Base-by-base conservation (phyloP, 2,888 invertebrate genomes). In the Bembecia ichneumoniformis region DNA sequence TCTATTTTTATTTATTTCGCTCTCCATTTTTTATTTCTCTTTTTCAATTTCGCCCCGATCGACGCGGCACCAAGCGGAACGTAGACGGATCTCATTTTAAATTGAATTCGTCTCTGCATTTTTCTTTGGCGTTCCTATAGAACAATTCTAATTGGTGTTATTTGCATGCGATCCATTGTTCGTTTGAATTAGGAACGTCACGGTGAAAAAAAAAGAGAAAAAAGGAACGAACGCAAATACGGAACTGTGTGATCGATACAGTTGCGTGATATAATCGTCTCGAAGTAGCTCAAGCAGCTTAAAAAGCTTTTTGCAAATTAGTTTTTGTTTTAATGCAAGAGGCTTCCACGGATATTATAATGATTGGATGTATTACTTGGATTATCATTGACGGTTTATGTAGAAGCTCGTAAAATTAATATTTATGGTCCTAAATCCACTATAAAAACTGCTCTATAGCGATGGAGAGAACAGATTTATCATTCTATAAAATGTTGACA, bases 1-100 rank as follows among this genome's bases (percentile, higher is more conserved):
- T 84, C 84, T 86, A 86, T 86, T 86, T 86, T 87, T 86, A 82
- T 87, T 86, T 86, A 82, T 83, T 82, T 78, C 75, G 59, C 71
- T 66, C 60, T 71, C 67, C 58, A 60, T 61, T 63, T 71, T 71
- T 78, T 78, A 76, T 71, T 70, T 64, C 68, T 68, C 65, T 77
- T 79, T 86, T 86, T 84, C 80, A 83, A 82, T 87, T 84, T 82
- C 74, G 77, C 67, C 63, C 62, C 80, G 81, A 83, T 84, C 84
- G 82, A 78, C 82, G 77, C 75, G 74, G 77, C 71, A 70, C 78
- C 74, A 69, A 66, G 73, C 73, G 78, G 79, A 80, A 80, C 82
- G 83, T 74, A 82, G 83, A 82, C 82, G 73, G 76, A 77, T 80
- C 83, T 86, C 80, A 82, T 83, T 83, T 86, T 73, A 77, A 83